Evolutionary conservation across 2,113 vertebrate species (phyloP), one percentile per base, ranked within the genome.

Genomic region (Tautogolabrus adspersus): DNA sequence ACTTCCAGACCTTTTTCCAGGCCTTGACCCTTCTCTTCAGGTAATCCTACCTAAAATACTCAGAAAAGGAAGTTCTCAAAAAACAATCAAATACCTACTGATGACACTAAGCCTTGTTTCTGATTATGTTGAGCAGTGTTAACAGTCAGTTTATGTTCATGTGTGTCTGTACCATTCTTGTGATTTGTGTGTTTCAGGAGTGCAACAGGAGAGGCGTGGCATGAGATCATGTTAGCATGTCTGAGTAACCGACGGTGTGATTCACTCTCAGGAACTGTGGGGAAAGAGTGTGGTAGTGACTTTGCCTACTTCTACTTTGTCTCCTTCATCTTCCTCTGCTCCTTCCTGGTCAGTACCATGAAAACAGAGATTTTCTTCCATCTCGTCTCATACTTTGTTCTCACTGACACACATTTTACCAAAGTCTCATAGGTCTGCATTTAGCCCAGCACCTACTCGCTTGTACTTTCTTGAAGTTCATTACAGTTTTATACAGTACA

Each of bases 291-390:
- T 4, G 98, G 98, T 68, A 99, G 97, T 0, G 97, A 99, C 85
- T 99, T 99, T 9, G 97, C 97, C 42, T 99, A 99, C 74, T 99
- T 99, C 86, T 99, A 99, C 94, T 99, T 99, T 0, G 98, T 99
- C 60, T 99, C 98, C 0, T 99, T 99, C 95, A 99, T 99, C 91
- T 99, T 99, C 92, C 96, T 99, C 38, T 99, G 98, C 89, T 99
- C 98, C 65, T 99, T 99, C 60, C 93, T 99, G 96, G 98, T 99
- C 83, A 96, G 97, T 93, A 38, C 49, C 30, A 38, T 19, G 9
- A 6, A 26, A 26, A 26, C 26, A 26, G 26, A 26, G 26, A 26
- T 26, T 26, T 26, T 40, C 8, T 40, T 10, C 38, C 37, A 19
- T 11, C 44, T 16, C 15, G 1, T 5, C 3, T 38, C 66, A 60